These are phyloP conservation scores for Centropristis striata DNA, from an alignment of 2,113 vertebrate genomes.

Conservation along the genomic window DNA sequence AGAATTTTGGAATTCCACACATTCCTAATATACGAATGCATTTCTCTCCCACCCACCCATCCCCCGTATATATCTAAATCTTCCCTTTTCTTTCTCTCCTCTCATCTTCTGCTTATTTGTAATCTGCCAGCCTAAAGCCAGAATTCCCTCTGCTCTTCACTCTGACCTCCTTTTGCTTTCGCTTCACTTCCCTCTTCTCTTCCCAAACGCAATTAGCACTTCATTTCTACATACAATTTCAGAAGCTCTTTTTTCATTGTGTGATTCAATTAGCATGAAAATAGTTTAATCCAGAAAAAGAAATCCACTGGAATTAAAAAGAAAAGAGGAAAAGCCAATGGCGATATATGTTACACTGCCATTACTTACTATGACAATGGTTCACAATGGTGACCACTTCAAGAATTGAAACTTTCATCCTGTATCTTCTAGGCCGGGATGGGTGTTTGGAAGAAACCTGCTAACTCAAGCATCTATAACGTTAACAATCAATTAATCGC, in stretches of 20 bases:
- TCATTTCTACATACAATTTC: slow-evolving; percentile 28
- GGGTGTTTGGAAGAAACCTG: no score
- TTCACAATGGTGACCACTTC: neutral
- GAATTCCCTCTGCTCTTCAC: slow-evolving; percentile 55
- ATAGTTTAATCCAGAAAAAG: slow-evolving; percentile 27
- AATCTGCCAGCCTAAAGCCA: slow-evolving; percentile 60
- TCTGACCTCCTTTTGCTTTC: slow-evolving; percentile 75
- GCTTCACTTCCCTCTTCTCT: slow-evolving; percentile 41
- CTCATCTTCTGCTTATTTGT: slow-evolving; percentile 61
- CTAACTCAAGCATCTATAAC: no score
- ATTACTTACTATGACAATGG: slow-evolving; percentile 2
- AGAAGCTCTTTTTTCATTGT: slow-evolving; percentile 4
- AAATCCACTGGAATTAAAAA: slow-evolving; percentile 17
- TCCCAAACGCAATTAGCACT: slow-evolving; percentile 50
- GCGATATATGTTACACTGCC: neutral
- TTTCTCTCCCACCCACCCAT: neutral
- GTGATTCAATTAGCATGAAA: slow-evolving; percentile 43
- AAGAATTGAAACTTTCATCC: neutral
- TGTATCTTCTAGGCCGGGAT: no score
- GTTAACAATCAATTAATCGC: no score
- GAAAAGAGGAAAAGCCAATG: neutral
- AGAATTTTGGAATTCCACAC: slow-evolving; percentile 36
- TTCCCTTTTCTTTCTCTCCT: neutral
- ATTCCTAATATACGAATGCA: slow-evolving; percentile 27
- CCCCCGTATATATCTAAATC: neutral